These are phyloP conservation scores for Passer domesticus DNA, from an alignment of 2,113 vertebrate genomes.

Conservation along the genomic window DNA sequence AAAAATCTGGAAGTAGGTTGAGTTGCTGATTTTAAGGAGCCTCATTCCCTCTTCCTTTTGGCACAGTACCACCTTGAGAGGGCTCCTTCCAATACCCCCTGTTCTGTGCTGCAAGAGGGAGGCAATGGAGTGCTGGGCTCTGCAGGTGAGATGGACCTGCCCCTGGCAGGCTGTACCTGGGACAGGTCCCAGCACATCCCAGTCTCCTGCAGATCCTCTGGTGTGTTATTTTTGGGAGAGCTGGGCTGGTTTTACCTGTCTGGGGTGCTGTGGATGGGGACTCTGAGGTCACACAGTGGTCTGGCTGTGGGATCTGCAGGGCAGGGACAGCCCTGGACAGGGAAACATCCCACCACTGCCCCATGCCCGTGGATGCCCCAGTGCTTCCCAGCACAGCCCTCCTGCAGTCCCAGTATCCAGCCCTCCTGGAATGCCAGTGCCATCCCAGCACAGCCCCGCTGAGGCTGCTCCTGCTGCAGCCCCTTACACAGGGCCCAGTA, in stretches of 20 bases:
- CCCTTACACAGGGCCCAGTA: background rate
- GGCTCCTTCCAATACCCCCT: background rate
- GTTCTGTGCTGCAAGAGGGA: background rate
- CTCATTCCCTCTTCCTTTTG: background rate
- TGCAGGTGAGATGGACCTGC: background rate
- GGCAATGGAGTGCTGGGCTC: background rate
- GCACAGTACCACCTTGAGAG: background rate
- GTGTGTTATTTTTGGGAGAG: background rate
- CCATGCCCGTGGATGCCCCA: accelerated
- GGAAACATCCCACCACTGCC: background rate
- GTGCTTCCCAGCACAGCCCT: too few species aligned
- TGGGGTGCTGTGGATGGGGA: background rate
- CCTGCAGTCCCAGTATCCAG: background rate
- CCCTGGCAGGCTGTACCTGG: accelerated
- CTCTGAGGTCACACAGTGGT: accelerated
- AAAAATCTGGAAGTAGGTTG: background rate
- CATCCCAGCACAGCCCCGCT: background rate
- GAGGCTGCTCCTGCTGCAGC: background rate
- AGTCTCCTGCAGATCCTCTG: background rate
- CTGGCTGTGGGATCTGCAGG: background rate
- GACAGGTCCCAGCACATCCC: background rate
- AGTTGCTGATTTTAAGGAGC: background rate
- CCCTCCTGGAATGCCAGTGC: background rate
- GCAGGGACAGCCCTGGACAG: background rate
- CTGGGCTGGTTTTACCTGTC: background rate